Evolutionary conservation across 1,140 invertebrate genomes (phyloP).

Genomic region (Drosophila pseudoananassae): DNA sequence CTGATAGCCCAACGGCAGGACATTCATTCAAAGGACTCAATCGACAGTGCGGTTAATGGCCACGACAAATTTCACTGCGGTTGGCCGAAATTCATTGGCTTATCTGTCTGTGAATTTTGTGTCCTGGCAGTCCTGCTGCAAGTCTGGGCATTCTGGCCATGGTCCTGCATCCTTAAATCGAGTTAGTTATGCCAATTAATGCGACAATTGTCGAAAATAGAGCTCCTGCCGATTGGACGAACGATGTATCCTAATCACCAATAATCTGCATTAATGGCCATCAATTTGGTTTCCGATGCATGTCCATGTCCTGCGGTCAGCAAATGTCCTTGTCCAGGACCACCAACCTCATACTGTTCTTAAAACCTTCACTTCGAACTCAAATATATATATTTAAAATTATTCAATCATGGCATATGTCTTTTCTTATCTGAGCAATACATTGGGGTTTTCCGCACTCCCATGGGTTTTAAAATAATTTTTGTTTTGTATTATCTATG

Average conservation of each 20-base stretch:
- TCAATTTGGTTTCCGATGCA: slow-evolving; percentile 36
- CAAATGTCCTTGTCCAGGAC: slow-evolving; percentile 28
- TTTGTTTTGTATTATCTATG: slow-evolving; percentile 10
- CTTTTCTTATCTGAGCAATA: background rate
- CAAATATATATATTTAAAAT: background rate
- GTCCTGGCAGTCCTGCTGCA: background rate
- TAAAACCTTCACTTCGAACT: too few relatives aligned
- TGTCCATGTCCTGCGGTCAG: slow-evolving; percentile 43
- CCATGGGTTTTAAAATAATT: background rate
- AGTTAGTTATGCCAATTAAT: slow-evolving; percentile 85
- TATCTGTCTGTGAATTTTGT: slow-evolving; percentile 34
- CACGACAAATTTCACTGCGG: slow-evolving; percentile 51
- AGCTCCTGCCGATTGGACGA: slow-evolving; percentile 38
- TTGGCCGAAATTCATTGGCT: slow-evolving; percentile 35
- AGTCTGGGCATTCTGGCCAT: background rate
- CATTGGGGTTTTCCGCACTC: background rate
- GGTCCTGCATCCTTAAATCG: slow-evolving; percentile 85
- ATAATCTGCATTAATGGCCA: slow-evolving; percentile 51
- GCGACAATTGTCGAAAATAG: slow-evolving; percentile 52
- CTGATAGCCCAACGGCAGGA: slow-evolving; percentile 5
- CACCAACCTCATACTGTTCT: background rate
- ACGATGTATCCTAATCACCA: slow-evolving; percentile 40
- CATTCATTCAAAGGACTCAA: slow-evolving; percentile 6
- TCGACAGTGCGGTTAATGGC: slow-evolving; percentile 52
- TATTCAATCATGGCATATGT: background rate